Base-by-base conservation (phyloP, 2,888 invertebrate species). In the Thereva nobilitata region DNA sequence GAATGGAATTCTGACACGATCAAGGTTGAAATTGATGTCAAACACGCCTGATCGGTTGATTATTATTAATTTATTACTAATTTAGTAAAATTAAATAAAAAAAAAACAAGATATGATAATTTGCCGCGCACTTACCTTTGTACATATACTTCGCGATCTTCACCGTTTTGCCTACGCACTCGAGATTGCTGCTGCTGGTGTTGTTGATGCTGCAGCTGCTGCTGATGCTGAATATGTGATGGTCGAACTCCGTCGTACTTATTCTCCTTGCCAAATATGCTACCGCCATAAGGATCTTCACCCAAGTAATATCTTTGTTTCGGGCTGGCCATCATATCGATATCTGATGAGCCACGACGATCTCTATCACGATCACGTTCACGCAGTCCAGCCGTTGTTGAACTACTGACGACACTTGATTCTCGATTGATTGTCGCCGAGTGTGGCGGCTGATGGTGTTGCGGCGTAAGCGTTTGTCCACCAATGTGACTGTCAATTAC, bases 211-310 rank as follows among this genome's bases (percentile, higher is more conserved):
- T 52, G 37, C 4, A 42, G 37, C 61, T 49, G 35, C 67, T 67
- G 34, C 67, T 42, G 7, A 8, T 7, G 8, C 9, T 42, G 42
- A 8, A 42, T 8, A 42, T 42, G 42, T 8, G 42, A 42, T 9
- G 42, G 42, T 42, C 44, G 72, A 78, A 71, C 68, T 72, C 76
- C 72, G 71, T 89, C 89, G 82, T 92, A 92, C 77, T 92, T 90
- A 80, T 91, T 91, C 81, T 92, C 92, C 75, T 90, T 86, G 70
- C 92, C 91, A 80, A 91, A 92, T 77, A 92, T 89, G 80, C 89
- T 90, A 35, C 88, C 87, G 67, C 89, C 90, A 79, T 91, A 93
- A 38, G 92, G 92, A 83, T 93, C 92, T 82, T 93, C 92, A 45
- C 92, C 92, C 72, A 93, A 85, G 80, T 93, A 93, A 82, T 92